These are phyloP conservation scores for Neosilurus mollespiculum DNA, from an alignment of 2,797 vertebrate genomes.

Conservation along the genomic window DNA sequence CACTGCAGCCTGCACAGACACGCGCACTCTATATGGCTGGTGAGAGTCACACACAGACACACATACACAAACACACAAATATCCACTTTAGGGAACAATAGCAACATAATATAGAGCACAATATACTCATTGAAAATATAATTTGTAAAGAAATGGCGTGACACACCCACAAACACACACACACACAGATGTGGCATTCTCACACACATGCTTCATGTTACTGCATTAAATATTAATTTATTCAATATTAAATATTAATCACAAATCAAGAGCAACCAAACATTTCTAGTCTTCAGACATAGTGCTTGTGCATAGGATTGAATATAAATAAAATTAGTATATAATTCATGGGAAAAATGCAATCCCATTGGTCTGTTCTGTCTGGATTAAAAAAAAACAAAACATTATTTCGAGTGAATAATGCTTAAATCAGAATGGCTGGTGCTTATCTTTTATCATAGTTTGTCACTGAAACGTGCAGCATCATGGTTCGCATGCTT, in stretches of 20 bases:
- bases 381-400: too few species aligned
- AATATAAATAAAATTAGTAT: background rate
- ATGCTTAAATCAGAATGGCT: too few species aligned
- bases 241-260: background rate
- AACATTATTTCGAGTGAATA: too few species aligned
- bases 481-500: too few species aligned
- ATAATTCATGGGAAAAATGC: too few species aligned
- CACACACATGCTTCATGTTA: background rate
- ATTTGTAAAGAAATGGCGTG: background rate
- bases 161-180: background rate
- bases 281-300: background rate
- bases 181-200: background rate
- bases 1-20: slow-evolving; percentile 80
- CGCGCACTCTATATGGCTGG: slow-evolving; percentile 77
- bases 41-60: slow-evolving; percentile 52
- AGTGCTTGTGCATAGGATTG: background rate
- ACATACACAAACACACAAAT: background rate
- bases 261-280: background rate
- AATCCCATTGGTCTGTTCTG: too few species aligned
- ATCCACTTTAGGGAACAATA: background rate
- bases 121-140: background rate
- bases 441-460: too few species aligned
- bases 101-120: background rate
- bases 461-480: too few species aligned
- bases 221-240: background rate